Base-by-base conservation (phyloP, 2,888 invertebrate species). In the Pammene fasciana region DNA sequence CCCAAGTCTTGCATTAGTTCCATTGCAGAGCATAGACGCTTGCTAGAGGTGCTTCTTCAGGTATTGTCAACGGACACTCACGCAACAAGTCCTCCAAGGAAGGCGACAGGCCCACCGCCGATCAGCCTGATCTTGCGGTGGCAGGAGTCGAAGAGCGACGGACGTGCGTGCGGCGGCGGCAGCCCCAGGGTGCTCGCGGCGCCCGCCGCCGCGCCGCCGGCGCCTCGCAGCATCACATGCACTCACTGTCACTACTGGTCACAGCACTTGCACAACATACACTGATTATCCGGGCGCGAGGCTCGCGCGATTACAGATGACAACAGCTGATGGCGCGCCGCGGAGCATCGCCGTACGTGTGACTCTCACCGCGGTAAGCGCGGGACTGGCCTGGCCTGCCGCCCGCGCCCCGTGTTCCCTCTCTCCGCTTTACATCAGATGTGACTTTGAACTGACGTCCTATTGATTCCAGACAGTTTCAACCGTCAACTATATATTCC, bases 101-200 rank as follows among this genome's bases (percentile, higher is more conserved):
- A 94, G 75, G 94, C 94, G 74, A 94, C 94, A 54, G 94, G 94
- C 68, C 94, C 94, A 72, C 94, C 94, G 78, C 95, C 94, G 84
- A 95, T 94, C 81, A 95, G 93, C 76, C 95, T 93, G 82, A 95
- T 95, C 91, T 95, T 95, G 84, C 95, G 93, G 88, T 95, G 95
- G 86, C 95, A 95, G 79, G 95, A 95, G 89, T 95, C 95, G 86
- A 95, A 94, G 57, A 95, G 93, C 74, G 95, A 95, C 74, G 94
- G 93, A 74, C 95, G 90, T 75, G 94, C 92, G 82, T 92, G 87
- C 73, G 89, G 87, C 82, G 88, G 87, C 78, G 88, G 87, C 81
- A 93, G 86, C 74, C 86, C 86, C 75, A 85, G 85, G 81, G 81
- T 80, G 76, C 92, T 88, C 87, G 93, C 82, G 89, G 90, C 87